These are phyloP conservation scores for Proteles cristata DNA, from an alignment of 2,113 vertebrate species.

Conservation along the genomic window DNA sequence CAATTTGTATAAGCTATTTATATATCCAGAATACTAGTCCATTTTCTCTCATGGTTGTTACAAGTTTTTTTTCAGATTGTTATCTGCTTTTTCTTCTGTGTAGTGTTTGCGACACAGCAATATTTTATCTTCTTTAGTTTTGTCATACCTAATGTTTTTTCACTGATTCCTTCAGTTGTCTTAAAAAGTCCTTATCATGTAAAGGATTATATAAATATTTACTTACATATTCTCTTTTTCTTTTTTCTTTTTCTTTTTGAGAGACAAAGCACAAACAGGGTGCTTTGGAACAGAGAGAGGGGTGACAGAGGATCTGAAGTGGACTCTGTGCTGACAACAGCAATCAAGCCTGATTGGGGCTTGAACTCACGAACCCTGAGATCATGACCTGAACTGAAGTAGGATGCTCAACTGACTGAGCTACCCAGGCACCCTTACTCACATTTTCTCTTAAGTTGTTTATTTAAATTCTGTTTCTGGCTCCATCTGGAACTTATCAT, in stretches of 20 bases:
- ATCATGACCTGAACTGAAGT: no score
- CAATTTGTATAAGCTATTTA: background rate
- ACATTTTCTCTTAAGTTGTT: background rate
- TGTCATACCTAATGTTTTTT: background rate
- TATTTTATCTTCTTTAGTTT: background rate
- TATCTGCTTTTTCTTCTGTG: background rate
- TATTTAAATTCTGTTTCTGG: background rate
- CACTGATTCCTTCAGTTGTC: background rate
- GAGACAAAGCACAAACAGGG: no score
- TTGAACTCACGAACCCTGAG: no score
- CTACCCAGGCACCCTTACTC: background rate
- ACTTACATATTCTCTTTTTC: background rate
- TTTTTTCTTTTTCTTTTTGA: no score
- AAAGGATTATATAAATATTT: background rate
- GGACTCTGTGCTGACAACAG: no score
- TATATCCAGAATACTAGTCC: background rate
- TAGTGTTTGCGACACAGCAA: background rate
- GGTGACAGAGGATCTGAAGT: no score
- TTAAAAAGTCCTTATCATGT: background rate
- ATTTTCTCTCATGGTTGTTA: background rate
- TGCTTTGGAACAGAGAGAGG: no score
- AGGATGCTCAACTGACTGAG: no score
- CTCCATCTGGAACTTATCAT: background rate
- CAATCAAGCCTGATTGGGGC: no score
- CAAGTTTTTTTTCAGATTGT: background rate